Percentiles rank a stretch among this genome's conserved stretches.
Evolutionary conservation across 2,888 invertebrate species (phyloP).

Genomic region (Hypolimnas misippus): DNA sequence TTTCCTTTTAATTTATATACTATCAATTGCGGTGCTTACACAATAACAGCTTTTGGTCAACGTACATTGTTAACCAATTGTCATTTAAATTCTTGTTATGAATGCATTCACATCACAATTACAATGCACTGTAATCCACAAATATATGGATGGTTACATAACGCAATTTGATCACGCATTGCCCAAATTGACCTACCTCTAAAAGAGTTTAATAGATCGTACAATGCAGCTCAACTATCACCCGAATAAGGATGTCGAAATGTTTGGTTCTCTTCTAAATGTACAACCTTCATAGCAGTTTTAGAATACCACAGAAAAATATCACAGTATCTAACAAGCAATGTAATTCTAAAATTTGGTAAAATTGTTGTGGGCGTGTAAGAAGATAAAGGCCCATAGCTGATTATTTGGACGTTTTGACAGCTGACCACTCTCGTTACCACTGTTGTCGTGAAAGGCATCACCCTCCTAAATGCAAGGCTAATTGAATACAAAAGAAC

Average conservation of each 20-base stretch:
- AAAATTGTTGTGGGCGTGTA: conserved; percentile 39
- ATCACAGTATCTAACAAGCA: neutral
- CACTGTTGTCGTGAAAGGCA: conserved; percentile 81
- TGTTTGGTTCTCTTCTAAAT: conserved; percentile 13
- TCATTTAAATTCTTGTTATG: conserved; percentile 48
- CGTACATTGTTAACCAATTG: conserved; percentile 51
- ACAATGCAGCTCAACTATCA: conserved; percentile 69
- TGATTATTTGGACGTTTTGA: conserved; percentile 83
- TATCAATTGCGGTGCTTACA: conserved; percentile 28
- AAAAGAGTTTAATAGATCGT: conserved; percentile 80
- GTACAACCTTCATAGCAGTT: conserved; percentile 49
- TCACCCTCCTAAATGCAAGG: conserved; percentile 80
- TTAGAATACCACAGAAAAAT: neutral
- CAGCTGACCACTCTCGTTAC: conserved; percentile 83
- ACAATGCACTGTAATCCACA: conserved; percentile 49
- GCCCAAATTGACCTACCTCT: conserved; percentile 72
- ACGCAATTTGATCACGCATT: conserved; percentile 73
- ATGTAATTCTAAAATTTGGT: conserved; percentile 21
- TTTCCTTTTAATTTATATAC: conserved; percentile 28
- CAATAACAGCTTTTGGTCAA: conserved; percentile 33
- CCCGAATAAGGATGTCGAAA: conserved; percentile 36
- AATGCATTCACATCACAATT: conserved; percentile 57
- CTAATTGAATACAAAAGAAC: conserved; percentile 83
- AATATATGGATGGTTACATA: conserved; percentile 58
- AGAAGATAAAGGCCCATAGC: conserved; percentile 52